Conservation (phyloP, 1,140 invertebrate genomes). For the Ridgeia piscesae region DNA sequence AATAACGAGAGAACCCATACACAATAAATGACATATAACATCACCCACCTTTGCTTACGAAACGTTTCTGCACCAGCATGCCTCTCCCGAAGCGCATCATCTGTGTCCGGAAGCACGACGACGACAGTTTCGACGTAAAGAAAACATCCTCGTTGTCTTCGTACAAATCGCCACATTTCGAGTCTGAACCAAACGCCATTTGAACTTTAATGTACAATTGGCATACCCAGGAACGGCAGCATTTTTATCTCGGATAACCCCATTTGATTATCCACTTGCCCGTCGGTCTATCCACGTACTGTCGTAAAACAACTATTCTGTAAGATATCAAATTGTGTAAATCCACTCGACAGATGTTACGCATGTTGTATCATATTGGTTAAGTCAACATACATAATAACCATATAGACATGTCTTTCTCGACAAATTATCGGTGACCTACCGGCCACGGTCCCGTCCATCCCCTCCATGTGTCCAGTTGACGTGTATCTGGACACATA, state of each 20-base stretch:
- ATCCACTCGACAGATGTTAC: too few species aligned
- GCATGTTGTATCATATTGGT: too few species aligned
- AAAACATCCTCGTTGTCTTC: neutral
- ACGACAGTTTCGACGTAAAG: neutral
- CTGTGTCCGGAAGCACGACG: neutral
- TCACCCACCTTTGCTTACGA: neutral
- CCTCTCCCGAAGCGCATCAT: neutral
- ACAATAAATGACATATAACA: neutral
- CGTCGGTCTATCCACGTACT: too few species aligned
- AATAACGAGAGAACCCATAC: neutral
- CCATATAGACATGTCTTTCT: too few species aligned
- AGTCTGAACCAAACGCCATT: neutral
- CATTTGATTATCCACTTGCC: too few species aligned
- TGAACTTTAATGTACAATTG: neutral
- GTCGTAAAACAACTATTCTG: too few species aligned
- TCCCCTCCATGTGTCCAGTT: neutral
- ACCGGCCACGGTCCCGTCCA: neutral
- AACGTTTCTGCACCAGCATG: neutral
- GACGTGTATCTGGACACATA: neutral
- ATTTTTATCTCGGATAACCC: too few species aligned
- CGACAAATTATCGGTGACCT: neutral
- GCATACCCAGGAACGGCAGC: too few species aligned
- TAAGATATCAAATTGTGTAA: too few species aligned
- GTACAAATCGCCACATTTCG: neutral
- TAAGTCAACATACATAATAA: too few species aligned